Evolutionary conservation across 2,113 vertebrate species (phyloP), one percentile per base, ranked within the genome.

Genomic region (Morone chrysops): DNA sequence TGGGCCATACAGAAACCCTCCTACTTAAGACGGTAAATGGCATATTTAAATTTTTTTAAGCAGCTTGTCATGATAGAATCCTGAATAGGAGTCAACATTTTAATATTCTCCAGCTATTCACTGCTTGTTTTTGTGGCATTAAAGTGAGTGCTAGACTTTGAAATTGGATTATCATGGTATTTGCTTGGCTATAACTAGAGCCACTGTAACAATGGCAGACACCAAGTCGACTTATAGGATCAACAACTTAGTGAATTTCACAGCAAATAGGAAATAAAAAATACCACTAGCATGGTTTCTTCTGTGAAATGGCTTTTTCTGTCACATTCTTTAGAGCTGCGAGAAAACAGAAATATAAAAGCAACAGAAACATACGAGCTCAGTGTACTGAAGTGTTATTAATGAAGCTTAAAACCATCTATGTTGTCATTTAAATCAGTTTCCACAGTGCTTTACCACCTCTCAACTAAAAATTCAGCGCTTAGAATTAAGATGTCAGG

Each of bases 101-200:
- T 25, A 62, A 54, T 68, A 67, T 77, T 67, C 25, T 71, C n/a
- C 54, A 56, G 67, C 47, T 68, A 62, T 68, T 73, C 25, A 5
- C 54, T 38, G 63, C 69, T 74, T 81, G 69, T 77, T 84, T 81
- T n/a, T 47, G 47, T 62, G 53, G 45, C 59, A 66, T 71, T 74
- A 67, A 85, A 76, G 66, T 75, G 3, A 0, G 71, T 45, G 65
- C 70, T 59, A 13, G 18, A 66, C 66, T 72, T 53, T 63, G n/a
- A 82, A 88, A 88, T 82, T 72, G 83, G 80, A 88, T 85, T 77
- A 85, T 82, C 41, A 36, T 50, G 69, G 75, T 54, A 68, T 85
- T 82, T 80, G 79, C 61, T 75, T 68, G 53, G 76, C 78, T 75
- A 57, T 77, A 65, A 69, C 78, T 20, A 16, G 16, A 81, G 77